These are phyloP conservation scores for Acipenser oxyrinchus DNA, from an alignment of 2,797 vertebrate species.

Conservation along the genomic window DNA sequence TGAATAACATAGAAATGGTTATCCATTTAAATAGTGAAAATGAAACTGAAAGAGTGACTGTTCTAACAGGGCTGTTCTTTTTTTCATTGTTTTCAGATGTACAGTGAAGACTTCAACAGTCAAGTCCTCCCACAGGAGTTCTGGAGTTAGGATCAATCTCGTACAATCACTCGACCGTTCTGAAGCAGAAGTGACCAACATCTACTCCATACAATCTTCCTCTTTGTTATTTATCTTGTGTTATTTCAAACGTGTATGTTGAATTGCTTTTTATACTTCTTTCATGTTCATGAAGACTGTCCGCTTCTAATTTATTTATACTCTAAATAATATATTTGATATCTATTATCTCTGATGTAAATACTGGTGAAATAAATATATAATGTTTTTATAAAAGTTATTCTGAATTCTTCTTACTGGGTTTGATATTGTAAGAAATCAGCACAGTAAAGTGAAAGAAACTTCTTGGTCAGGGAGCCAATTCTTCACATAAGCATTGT, in stretches of 20 bases:
- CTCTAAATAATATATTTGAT: constrained; percentile 36
- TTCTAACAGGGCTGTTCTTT: not conserved
- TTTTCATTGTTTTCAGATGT: constrained; percentile 44
- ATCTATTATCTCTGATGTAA: constrained; percentile 62
- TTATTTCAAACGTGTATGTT: not conserved
- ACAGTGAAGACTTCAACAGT: constrained; percentile 45
- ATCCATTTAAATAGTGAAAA: no score
- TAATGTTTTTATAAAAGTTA: not conserved
- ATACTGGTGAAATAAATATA: constrained; percentile 47
- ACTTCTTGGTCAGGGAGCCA: no score
- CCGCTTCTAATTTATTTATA: constrained; percentile 44
- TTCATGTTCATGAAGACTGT: not conserved
- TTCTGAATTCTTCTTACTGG: not conserved
- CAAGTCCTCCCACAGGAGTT: constrained; percentile 51
- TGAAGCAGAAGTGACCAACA: not conserved
- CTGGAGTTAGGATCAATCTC: constrained; percentile 41
- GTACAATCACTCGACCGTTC: not conserved
- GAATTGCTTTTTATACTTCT: not conserved
- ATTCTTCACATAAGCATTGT: no score
- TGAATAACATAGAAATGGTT: not conserved
- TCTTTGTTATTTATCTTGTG: not conserved
- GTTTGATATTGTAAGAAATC: not conserved
- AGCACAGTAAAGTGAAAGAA: no score
- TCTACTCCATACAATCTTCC: constrained; percentile 15
- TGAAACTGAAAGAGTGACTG: not conserved